A percentile compares a stretch with the other conserved stretches of the same genome.
These are phyloP conservation scores for Carcharodon carcharias DNA, from an alignment of 2,797 vertebrate genomes.

Conservation along the genomic window DNA sequence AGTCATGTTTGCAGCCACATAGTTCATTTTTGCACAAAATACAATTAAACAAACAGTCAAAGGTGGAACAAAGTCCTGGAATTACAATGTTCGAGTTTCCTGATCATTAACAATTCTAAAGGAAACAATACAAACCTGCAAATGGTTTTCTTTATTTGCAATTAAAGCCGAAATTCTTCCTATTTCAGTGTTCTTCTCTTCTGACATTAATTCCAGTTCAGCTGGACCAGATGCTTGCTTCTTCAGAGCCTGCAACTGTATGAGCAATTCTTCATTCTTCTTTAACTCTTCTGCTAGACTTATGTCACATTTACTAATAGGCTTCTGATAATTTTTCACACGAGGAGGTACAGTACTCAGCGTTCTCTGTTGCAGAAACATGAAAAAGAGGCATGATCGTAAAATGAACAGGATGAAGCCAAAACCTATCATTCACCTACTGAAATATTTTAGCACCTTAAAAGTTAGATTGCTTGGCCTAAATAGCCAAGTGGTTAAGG, in stretches of 20 bases:
- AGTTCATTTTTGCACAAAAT: background rate
- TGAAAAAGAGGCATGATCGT: background rate
- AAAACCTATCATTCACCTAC: background rate
- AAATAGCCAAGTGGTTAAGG: too few species aligned
- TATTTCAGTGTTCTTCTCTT: slow-evolving; percentile 43
- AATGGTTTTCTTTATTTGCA: slow-evolving; percentile 48
- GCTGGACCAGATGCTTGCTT: background rate
- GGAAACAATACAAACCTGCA: slow-evolving; percentile 49
- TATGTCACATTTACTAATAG: background rate
- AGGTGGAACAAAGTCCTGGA: background rate
- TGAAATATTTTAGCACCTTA: background rate
- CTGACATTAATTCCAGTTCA: background rate
- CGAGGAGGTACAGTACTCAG: background rate
- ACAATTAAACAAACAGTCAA: background rate
- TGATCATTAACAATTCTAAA: background rate
- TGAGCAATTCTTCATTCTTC: background rate
- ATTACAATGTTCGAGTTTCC: background rate
- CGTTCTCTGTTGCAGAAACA: background rate
- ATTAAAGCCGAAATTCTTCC: slow-evolving; percentile 48
- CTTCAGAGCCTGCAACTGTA: background rate
- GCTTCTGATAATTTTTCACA: background rate
- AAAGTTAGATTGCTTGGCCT: background rate
- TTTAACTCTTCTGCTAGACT: background rate
- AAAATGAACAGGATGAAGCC: background rate
- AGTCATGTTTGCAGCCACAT: too few species aligned